A percentile compares a stretch with the other conserved stretches of the same genome.
Conservation (phyloP, 2,888 invertebrate species). For the Dynastes grantii region DNA sequence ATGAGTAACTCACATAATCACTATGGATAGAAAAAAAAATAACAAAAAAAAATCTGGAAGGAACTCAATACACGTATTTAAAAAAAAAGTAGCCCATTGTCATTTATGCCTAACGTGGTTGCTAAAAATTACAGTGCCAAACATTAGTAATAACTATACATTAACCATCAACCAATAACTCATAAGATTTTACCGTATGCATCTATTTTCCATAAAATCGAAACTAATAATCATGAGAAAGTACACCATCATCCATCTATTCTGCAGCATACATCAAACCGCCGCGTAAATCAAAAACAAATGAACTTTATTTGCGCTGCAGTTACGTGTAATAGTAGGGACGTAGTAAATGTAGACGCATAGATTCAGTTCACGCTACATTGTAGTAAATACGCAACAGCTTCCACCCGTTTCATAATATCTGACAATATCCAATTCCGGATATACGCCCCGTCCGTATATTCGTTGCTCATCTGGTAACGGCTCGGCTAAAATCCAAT, state of each 20-base stretch:
- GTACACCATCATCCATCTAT: neutral
- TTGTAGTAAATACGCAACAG: slow-evolving; percentile 27
- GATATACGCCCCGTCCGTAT: slow-evolving; percentile 1
- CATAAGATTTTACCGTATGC: neutral
- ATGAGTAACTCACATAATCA: no score
- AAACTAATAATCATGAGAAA: slow-evolving; percentile 16
- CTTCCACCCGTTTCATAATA: slow-evolving; percentile 29
- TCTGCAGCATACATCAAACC: slow-evolving; percentile 12
- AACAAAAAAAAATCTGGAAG: no score
- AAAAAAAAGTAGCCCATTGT: no score
- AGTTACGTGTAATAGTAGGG: neutral
- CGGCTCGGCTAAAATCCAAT: slow-evolving; percentile 31
- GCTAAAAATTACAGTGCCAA: no score
- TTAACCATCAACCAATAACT: no score
- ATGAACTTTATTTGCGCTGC: slow-evolving; percentile 27
- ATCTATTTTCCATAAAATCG: slow-evolving; percentile 8
- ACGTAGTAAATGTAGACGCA: neutral
- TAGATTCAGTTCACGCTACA: neutral
- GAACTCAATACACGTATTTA: no score
- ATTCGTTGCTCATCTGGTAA: slow-evolving; percentile 34
- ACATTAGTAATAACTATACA: no score
- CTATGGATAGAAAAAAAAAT: no score
- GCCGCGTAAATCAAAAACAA: slow-evolving; percentile 35
- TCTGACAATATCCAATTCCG: slow-evolving; percentile 35
- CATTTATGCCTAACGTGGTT: no score